Percentiles rank a stretch among this genome's conserved stretches.
Evolutionary conservation across 2,888 invertebrate genomes (phyloP).

Genomic region (Achlya flavicornis): DNA sequence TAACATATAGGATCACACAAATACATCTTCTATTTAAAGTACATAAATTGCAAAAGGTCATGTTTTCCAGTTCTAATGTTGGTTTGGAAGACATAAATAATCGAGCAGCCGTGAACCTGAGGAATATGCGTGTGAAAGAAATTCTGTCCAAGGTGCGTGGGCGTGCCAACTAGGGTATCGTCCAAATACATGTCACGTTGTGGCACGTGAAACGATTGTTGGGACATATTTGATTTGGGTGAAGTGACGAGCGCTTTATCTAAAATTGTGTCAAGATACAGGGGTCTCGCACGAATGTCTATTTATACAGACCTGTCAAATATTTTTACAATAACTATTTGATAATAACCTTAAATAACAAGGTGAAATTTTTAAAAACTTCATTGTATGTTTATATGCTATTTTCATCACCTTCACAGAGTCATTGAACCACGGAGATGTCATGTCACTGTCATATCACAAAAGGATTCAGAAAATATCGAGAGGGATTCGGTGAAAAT

Average conservation of each 20-base stretch:
- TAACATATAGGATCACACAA: neutral
- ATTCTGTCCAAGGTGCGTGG: constrained; percentile 34
- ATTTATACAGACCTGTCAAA: neutral
- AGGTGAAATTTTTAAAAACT: neutral
- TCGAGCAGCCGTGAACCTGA: constrained; percentile 58
- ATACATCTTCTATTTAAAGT: constrained; percentile 12
- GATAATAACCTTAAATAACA: neutral
- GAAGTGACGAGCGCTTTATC: neutral
- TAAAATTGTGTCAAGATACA: neutral
- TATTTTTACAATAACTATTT: neutral
- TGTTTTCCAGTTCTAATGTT: constrained; percentile 38
- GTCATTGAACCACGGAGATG: neutral
- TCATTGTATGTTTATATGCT: neutral
- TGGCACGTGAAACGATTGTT: constrained; percentile 27
- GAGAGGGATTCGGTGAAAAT: neutral
- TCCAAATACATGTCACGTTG: constrained; percentile 21
- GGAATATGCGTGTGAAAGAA: constrained; percentile 41
- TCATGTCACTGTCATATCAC: neutral
- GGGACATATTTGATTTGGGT: constrained; percentile 8
- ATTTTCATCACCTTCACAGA: neutral
- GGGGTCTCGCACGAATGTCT: neutral
- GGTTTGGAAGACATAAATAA: constrained; percentile 50
- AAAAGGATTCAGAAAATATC: neutral
- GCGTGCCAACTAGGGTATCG: constrained; percentile 22
- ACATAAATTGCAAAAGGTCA: constrained; percentile 37